phyloP scores from a whole-genome alignment of 2,888 invertebrate species.

The Pilophorus perplexus region DNA sequence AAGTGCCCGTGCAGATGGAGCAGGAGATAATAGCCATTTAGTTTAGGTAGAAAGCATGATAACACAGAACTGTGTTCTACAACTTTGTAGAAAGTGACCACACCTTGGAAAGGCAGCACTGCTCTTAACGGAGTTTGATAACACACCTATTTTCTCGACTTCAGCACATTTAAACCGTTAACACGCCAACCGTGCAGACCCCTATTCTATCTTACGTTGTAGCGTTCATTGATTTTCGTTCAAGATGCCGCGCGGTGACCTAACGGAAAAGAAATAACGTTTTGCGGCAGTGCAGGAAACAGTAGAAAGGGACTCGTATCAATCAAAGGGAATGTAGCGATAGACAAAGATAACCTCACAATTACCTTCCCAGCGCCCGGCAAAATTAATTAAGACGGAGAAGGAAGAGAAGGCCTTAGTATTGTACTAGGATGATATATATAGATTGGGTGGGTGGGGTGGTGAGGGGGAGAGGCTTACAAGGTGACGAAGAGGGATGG shows the following conservation, averaged over 20 bases:
- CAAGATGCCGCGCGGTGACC: not conserved
- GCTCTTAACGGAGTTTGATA: too few relatives aligned
- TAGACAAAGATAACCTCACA: slow-evolving; percentile 34
- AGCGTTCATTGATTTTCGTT: too few relatives aligned
- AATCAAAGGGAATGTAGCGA: slow-evolving; percentile 22
- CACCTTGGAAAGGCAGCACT: too few relatives aligned
- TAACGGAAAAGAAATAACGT: not conserved
- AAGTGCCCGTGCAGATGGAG: too few relatives aligned
- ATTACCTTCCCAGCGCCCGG: slow-evolving; percentile 32
- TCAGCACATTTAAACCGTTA: too few relatives aligned
- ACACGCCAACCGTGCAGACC: too few relatives aligned
- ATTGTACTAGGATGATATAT: slow-evolving; percentile 39
- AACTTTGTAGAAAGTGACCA: too few relatives aligned
- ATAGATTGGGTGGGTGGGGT: slow-evolving; percentile 33
- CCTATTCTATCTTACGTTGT: too few relatives aligned
- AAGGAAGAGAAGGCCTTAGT: slow-evolving; percentile 15
- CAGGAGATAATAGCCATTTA: too few relatives aligned
- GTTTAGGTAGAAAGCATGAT: too few relatives aligned
- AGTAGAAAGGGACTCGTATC: slow-evolving; percentile 17
- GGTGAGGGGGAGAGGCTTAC: slow-evolving; percentile 28
- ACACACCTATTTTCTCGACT: too few relatives aligned
- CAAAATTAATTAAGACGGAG: slow-evolving; percentile 37
- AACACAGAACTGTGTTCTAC: too few relatives aligned
- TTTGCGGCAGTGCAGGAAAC: not conserved
- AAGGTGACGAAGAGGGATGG: not conserved